Percentiles rank a stretch among this genome's conserved stretches.
phyloP scores from a whole-genome alignment of 2,113 vertebrate genomes.

The Alouatta palliata region DNA sequence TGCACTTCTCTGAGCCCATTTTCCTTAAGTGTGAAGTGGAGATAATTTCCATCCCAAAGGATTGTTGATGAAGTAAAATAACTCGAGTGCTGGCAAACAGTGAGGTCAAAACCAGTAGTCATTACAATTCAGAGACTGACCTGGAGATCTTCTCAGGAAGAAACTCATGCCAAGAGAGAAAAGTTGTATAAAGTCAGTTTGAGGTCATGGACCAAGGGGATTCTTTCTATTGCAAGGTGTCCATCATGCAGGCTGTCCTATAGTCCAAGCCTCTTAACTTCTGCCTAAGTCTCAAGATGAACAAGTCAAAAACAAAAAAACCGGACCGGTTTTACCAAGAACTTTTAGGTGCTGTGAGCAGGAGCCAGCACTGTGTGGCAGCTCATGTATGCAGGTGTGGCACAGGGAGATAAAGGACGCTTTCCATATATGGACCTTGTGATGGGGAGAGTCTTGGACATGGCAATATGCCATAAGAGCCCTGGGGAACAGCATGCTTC shows the following conservation, averaged over 20 bases:
- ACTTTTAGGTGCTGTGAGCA: background rate
- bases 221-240: background rate
- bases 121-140: background rate
- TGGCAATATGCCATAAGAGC: background rate
- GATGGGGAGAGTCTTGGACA: rapidly evolving
- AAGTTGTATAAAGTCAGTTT: background rate
- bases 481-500: background rate
- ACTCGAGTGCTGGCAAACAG: background rate
- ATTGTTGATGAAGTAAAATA: background rate
- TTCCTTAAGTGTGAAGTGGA: background rate
- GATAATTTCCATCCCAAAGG: background rate
- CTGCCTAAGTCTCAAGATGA: background rate
- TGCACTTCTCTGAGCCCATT: background rate
- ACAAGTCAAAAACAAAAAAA: background rate
- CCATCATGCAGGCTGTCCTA: rapidly evolving
- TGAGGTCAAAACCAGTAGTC: background rate
- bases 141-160: background rate
- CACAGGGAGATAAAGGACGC: background rate
- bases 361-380: background rate
- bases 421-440: background rate
- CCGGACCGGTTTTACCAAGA: background rate
- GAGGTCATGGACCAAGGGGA: background rate
- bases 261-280: background rate
- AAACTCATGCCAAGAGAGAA: background rate
- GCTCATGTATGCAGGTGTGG: background rate